Percentiles rank a stretch among this genome's conserved stretches.
These are phyloP conservation scores for Tetranychus urticae DNA, from an alignment of 1,140 invertebrate species.

Conservation along the genomic window DNA sequence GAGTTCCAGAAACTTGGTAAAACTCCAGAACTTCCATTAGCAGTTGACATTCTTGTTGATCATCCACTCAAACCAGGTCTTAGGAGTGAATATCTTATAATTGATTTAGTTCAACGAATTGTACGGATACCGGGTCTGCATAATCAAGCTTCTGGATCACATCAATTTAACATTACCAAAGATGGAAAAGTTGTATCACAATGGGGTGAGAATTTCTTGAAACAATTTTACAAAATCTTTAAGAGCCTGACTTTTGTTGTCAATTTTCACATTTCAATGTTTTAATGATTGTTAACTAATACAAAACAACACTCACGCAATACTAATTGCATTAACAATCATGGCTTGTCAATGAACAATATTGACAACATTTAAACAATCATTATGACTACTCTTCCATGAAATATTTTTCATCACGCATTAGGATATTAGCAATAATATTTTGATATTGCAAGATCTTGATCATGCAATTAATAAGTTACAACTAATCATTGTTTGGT, in stretches of 20 bases:
- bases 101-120: slow-evolving; percentile 42
- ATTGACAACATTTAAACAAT: neutral
- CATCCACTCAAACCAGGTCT: slow-evolving; percentile 19
- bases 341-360: neutral
- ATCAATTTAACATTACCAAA: slow-evolving; percentile 57
- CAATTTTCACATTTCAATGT: neutral
- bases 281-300: neutral
- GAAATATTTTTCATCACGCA: neutral
- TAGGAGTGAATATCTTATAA: slow-evolving; percentile 52
- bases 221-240: neutral
- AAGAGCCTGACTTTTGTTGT: neutral
- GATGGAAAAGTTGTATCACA: slow-evolving; percentile 44
- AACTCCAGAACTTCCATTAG: slow-evolving; percentile 14
- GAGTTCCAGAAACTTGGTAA: slow-evolving; percentile 32
- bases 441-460: neutral
- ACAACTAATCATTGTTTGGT: neutral
- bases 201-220: slow-evolving; percentile 31
- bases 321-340: neutral
- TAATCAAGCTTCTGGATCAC: slow-evolving; percentile 54
- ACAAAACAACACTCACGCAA: neutral
- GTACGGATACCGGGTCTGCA: slow-evolving; percentile 40
- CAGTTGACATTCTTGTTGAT: slow-evolving; percentile 13
- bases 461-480: neutral
- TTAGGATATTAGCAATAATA: neutral
- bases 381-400: neutral